These are phyloP conservation scores for Tanypteryx hageni DNA, from an alignment of 2,888 invertebrate species.

Conservation along the genomic window DNA sequence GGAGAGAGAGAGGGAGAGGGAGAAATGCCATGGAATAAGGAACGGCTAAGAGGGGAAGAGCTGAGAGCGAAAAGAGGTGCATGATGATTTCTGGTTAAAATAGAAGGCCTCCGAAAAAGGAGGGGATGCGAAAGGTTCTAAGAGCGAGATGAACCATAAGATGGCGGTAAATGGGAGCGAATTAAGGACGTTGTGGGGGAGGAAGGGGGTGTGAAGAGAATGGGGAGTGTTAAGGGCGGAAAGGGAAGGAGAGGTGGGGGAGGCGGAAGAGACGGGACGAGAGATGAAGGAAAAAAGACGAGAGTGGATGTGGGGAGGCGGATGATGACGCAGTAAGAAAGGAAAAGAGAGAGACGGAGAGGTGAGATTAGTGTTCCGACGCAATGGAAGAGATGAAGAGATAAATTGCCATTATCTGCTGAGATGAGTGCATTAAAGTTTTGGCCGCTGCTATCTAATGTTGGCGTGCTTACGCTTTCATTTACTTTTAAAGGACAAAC, in stretches of 20 bases:
- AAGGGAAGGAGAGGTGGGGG: not conserved
- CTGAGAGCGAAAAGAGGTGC: not conserved
- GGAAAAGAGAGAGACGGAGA: not conserved
- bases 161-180: not conserved
- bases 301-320: not conserved
- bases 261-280: not conserved
- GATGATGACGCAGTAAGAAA: not conserved
- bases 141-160: slow-evolving; percentile 22
- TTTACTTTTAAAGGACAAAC: not conserved
- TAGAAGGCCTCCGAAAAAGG: not conserved
- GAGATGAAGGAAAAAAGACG: not conserved
- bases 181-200: slow-evolving; percentile 23
- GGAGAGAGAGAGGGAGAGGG: too few relatives aligned
- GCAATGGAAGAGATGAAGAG: not conserved
- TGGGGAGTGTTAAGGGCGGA: not conserved
- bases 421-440: not conserved
- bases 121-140: not conserved
- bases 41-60: not conserved
- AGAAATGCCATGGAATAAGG: not conserved
- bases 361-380: too few relatives aligned
- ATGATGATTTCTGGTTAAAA: slow-evolving; percentile 28
- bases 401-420: slow-evolving; percentile 10
- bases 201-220: not conserved
- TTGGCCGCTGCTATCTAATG: not conserved
- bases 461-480: not conserved